Evolutionary conservation across 2,113 vertebrate species (phyloP).

Genomic region (Rynchops niger): DNA sequence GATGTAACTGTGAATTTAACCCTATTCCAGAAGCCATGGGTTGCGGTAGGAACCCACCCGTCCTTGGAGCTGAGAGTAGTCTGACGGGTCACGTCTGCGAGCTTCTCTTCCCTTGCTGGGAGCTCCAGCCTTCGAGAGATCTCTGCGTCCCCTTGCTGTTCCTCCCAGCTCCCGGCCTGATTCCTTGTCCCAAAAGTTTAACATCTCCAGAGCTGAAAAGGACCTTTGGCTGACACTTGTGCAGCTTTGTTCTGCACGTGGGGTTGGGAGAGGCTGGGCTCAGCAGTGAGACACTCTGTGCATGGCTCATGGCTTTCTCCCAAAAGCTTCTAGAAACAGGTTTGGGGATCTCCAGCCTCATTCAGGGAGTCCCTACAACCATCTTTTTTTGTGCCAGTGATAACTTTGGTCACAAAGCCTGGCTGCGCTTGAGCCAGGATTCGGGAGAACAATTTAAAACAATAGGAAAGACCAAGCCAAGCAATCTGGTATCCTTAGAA

Average conservation of each 20-base stretch:
- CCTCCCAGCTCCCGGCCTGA: not conserved
- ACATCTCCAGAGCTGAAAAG: not conserved
- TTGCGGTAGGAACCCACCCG: not conserved
- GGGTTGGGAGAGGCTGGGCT: not conserved
- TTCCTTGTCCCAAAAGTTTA: not conserved
- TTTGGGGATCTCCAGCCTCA: not conserved
- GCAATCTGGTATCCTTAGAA: not conserved
- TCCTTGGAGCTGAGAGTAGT: not conserved
- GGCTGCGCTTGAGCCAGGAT: accelerated
- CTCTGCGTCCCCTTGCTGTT: not conserved
- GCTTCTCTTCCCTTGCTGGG: not conserved
- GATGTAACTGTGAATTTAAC: not conserved
- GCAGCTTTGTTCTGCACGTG: not conserved
- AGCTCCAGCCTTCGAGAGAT: not conserved
- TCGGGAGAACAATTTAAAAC: not conserved
- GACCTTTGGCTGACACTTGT: not conserved
- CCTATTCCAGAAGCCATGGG: not conserved
- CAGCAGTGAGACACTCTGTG: not conserved
- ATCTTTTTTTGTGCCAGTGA: not conserved
- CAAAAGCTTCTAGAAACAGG: not conserved
- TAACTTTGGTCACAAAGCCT: not conserved
- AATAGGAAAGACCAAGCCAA: not conserved
- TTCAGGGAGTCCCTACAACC: not conserved
- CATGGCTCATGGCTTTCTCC: accelerated
- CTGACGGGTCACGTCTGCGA: accelerated